Conservation (phyloP, 2,888 invertebrate genomes). For the Timandra comae region DNA sequence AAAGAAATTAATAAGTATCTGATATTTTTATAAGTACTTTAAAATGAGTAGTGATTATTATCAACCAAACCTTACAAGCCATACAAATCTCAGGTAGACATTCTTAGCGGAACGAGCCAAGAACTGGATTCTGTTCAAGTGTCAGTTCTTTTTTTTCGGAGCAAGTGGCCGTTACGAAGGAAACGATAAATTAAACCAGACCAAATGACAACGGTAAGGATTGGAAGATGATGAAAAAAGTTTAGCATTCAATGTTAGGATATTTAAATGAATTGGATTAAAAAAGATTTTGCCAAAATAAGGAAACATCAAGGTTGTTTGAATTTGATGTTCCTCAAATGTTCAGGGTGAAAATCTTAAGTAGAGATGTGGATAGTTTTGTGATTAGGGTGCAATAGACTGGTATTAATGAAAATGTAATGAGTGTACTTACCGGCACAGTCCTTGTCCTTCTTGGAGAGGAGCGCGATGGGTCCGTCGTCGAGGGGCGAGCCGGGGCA, state of each 20-base stretch:
- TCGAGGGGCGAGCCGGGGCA: slow-evolving; percentile 77
- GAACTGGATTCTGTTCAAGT: slow-evolving; percentile 64
- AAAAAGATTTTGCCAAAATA: too few species aligned
- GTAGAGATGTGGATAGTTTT: slow-evolving; percentile 5
- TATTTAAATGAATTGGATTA: too few species aligned
- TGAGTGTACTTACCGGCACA: slow-evolving; percentile 51
- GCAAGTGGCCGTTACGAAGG: slow-evolving; percentile 64
- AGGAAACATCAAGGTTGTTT: too few species aligned
- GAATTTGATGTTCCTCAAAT: too few species aligned
- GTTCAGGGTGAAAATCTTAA: too few species aligned
- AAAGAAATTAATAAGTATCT: too few species aligned
- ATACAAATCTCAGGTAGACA: slow-evolving; percentile 65
- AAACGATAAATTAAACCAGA: slow-evolving; percentile 49
- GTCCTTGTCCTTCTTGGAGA: slow-evolving; percentile 72
- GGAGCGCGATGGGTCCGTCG: slow-evolving; percentile 78
- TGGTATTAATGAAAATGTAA: too few species aligned
- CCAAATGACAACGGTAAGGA: slow-evolving; percentile 23
- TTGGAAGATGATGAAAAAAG: too few species aligned
- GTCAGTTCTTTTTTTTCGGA: slow-evolving; percentile 53
- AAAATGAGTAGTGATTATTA: slow-evolving; percentile 33
- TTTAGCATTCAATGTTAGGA: too few species aligned
- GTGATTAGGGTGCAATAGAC: too few species aligned
- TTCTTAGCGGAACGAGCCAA: slow-evolving; percentile 45
- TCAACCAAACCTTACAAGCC: slow-evolving; percentile 47
- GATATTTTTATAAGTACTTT: slow-evolving; percentile 3